Percentiles rank a stretch among this genome's conserved stretches.
phyloP scores from a whole-genome alignment of 1,140 invertebrate genomes.

The Drosophila parvula region DNA sequence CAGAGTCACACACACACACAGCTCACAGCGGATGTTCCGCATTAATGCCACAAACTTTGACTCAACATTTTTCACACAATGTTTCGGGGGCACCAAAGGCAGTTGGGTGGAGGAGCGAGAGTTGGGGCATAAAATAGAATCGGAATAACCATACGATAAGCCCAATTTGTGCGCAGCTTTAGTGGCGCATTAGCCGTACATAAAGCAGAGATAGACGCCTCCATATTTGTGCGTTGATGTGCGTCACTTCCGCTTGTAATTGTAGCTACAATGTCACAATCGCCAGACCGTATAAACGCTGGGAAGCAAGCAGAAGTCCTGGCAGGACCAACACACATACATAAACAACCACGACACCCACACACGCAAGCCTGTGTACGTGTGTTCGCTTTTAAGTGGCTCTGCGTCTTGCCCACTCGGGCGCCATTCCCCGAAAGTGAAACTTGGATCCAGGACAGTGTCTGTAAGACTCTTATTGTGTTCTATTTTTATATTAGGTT shows the following conservation, averaged over 20 bases:
- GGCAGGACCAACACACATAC: slow-evolving; percentile 29
- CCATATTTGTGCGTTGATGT: slow-evolving; percentile 71
- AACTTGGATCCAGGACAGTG: slow-evolving; percentile 60
- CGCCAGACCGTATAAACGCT: slow-evolving; percentile 79
- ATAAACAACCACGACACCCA: slow-evolving; percentile 34
- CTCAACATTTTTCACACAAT: slow-evolving; percentile 79
- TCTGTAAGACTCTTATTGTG: too few relatives aligned
- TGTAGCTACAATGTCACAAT: slow-evolving; percentile 83
- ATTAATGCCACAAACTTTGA: slow-evolving; percentile 54
- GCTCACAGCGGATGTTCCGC: slow-evolving; percentile 29
- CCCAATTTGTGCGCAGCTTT: slow-evolving; percentile 82
- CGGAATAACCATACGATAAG: slow-evolving; percentile 83
- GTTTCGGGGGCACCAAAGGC: slow-evolving; percentile 37
- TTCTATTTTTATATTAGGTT: too few relatives aligned
- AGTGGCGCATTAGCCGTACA: slow-evolving; percentile 78
- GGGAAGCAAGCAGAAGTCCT: slow-evolving; percentile 36
- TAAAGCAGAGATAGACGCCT: slow-evolving; percentile 78
- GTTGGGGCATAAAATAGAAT: slow-evolving; percentile 77
- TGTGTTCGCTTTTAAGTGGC: slow-evolving; percentile 73
- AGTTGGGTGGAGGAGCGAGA: slow-evolving; percentile 17
- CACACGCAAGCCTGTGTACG: slow-evolving; percentile 50
- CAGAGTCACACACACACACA: neutral
- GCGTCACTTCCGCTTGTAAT: slow-evolving; percentile 82
- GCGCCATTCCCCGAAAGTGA: slow-evolving; percentile 67
- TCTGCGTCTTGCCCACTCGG: slow-evolving; percentile 69